Base-by-base conservation (phyloP, 2,797 vertebrate species). In the Scomberomorus guttatus region DNA sequence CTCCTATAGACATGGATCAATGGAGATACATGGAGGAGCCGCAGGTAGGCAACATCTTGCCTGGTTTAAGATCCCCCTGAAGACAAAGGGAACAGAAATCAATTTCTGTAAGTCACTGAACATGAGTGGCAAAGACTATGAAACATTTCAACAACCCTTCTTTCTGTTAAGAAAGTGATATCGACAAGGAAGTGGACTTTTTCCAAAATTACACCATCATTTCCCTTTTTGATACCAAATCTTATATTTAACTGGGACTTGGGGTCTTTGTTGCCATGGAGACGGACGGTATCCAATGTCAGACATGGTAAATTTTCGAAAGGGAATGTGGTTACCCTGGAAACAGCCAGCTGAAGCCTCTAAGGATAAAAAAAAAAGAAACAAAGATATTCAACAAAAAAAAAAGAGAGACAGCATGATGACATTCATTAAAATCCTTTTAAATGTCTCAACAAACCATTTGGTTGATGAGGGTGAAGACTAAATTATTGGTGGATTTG, bases 321-420 rank as follows among this genome's bases (percentile, higher is more conserved):
- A 84, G 72, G 82, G 77, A 89, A 90, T 83, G 81, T 89, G 87
- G 95, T 95, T 94, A 85, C 94, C 91, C 57, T 92, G 93, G 95
- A 93, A 94, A 95, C 94, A 91, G 91, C 89, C 87, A 88, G 83
- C 74, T 62, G 81, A 87, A 83, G 78, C 77, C 83, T 78, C 81
- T 59, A 69, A 86, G 63, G 84, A 83, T n/a, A 67, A 68, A 46
- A 42, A 46, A 74, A 58, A 74, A 70, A 76, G 54, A 82, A 42
- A 69, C 51, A 77, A 80, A 84, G 68, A 72, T 52, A 55, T 67
- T 80, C 59, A 72, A 52, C 44, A 62, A 65, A 66, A 89, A 2
- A 27, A 29, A 56, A 29, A 81, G 67, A 56, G 34, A 81, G 67
- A 84, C 61, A 27, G 67, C 54, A 59, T 22, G 20, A 72, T 67